Percentiles rank a stretch among this genome's conserved stretches.
Evolutionary conservation across 2,888 invertebrate species (phyloP).

Genomic region (Plagiodera versicolora): DNA sequence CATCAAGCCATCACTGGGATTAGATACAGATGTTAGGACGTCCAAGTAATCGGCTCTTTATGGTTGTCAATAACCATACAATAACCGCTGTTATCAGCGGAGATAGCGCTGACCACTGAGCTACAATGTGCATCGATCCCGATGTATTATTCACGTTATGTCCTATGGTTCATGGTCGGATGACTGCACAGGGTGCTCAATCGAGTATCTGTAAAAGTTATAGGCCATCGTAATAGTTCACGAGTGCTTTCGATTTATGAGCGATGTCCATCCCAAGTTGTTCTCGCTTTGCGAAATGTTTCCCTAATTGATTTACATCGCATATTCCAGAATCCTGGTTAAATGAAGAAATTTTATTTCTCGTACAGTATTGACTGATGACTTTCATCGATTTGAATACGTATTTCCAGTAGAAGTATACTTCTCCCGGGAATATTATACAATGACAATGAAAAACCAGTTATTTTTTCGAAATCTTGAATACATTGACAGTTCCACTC

Average conservation of each 20-base stretch:
- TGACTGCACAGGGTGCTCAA: not conserved
- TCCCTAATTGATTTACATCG: too few relatives aligned
- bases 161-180: not conserved
- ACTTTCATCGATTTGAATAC: too few relatives aligned
- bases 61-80: conserved; percentile 51
- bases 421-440: too few relatives aligned
- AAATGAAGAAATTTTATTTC: too few relatives aligned
- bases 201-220: not conserved
- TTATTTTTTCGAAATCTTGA: too few relatives aligned
- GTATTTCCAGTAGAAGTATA: too few relatives aligned
- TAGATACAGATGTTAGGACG: conserved; percentile 47
- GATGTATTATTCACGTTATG: conserved; percentile 31
- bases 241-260: not conserved
- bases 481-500: too few relatives aligned
- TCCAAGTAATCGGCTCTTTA: conserved; percentile 47
- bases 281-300: not conserved
- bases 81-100: conserved; percentile 50
- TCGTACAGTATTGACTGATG: too few relatives aligned
- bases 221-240: not conserved
- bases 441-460: too few relatives aligned
- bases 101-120: conserved; percentile 41
- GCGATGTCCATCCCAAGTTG: not conserved
- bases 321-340: too few relatives aligned
- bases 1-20: conserved; percentile 38
- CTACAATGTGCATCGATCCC: conserved; percentile 42